Evolutionary conservation across 2,888 invertebrate species (phyloP), one percentile per base, ranked within the genome.

Genomic region (Lysandra coridon): DNA sequence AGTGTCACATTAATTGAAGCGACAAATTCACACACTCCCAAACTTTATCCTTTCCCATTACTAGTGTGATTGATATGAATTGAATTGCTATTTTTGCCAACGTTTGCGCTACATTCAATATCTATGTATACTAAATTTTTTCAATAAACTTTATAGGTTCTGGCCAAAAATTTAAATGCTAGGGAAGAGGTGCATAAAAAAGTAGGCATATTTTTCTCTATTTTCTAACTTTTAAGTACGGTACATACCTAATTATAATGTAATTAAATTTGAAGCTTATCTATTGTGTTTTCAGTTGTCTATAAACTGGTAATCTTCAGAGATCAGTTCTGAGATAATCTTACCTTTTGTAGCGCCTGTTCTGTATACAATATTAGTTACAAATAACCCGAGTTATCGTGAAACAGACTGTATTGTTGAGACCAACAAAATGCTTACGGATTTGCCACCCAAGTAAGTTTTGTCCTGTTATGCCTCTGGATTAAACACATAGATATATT

Each of bases 361-460:
- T 69, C 33, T 69, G 69, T 69, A 69, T 17, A 69, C 69, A 69
- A 33, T 69, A 37, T 69, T 69, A 69, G 69, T 69, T 33, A 69
- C 69, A 69, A 69, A 69, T 69, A 69, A 69, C 69, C 33, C 69
- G 17, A 69, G 69, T 69, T 69, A 69, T 33, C 14, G 37, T 5
- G 33, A 69, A 69, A 30, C 30, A 62, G 6, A 62, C 23, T 1
- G 14, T 37, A 33, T 69, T 69, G 69, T 69, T 69, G 33, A 5
- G 64, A 30, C 2, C 69, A 33, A 69, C 69, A 69, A 69, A 69
- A 69, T 69, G 69, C 33, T 17, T 37, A 69, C 33, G 69, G 69
- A 69, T 69, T 69, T 69, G 14, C 69, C 69, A 69, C 69, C 69
- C 69, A 69, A 33, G 69, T 12, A 30, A 23, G 64, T 69, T 69